Conservation (phyloP, 2,888 invertebrate genomes). For the Sesia bembeciformis region DNA sequence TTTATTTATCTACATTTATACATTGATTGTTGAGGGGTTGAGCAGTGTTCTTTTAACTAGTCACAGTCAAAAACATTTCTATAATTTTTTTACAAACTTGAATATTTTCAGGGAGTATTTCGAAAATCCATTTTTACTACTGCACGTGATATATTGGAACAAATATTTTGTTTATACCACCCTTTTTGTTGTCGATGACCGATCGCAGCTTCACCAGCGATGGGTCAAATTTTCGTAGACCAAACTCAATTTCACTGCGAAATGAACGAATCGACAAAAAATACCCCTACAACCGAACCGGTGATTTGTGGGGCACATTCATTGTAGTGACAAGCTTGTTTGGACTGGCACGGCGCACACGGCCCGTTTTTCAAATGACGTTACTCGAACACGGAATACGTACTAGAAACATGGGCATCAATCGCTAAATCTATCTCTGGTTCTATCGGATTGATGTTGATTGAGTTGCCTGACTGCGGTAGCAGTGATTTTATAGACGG, state of each 20-base stretch:
- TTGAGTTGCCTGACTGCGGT: conserved; percentile 32
- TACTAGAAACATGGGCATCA: conserved; percentile 32
- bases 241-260: conserved; percentile 61
- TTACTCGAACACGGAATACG: conserved; percentile 25
- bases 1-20: too few relatives aligned
- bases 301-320: conserved; percentile 70
- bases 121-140: too few relatives aligned
- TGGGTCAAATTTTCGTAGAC: conserved; percentile 45
- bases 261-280: conserved; percentile 64
- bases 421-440: conserved; percentile 48
- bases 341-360: conserved; percentile 37
- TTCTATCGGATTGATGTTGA: conserved; percentile 56
- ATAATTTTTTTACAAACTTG: too few relatives aligned
- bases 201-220: conserved; percentile 8
- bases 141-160: conserved; percentile 10
- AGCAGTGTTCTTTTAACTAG: too few relatives aligned
- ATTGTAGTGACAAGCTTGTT: conserved; percentile 67
- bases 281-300: conserved; percentile 44
- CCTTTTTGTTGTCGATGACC: conserved; percentile 20
- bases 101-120: too few relatives aligned
- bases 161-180: conserved; percentile 34
- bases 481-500: neutral
- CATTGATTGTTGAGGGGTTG: too few relatives aligned
- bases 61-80: too few relatives aligned
- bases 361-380: conserved; percentile 30